Evolutionary conservation across 2,797 vertebrate species (phyloP).

Genomic region (Salmo trutta): DNA sequence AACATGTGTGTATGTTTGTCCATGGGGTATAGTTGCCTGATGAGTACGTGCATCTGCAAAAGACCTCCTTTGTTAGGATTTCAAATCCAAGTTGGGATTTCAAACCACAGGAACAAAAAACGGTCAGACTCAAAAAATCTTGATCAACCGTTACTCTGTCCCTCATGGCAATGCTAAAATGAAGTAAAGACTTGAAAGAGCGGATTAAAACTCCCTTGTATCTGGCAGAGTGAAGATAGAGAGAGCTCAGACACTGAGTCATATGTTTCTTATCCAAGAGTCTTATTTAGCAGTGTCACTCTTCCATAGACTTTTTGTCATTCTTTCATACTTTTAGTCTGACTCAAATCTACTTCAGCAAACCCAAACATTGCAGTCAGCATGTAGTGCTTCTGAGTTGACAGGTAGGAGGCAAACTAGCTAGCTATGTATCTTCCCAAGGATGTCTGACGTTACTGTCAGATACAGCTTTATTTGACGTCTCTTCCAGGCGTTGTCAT

Average conservation of each 20-base stretch:
- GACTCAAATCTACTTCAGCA: not conserved
- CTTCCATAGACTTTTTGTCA: not conserved
- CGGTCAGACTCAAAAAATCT: not conserved
- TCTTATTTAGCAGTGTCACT: slow-evolving; percentile 21
- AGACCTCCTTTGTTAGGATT: not conserved
- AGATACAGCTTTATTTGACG: not conserved
- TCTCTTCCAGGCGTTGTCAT: not conserved
- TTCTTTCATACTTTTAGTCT: not conserved
- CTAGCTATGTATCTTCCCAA: not conserved
- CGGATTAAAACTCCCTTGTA: slow-evolving; percentile 16
- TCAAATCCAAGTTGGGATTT: not conserved
- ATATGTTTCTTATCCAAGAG: slow-evolving; percentile 11
- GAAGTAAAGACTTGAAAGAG: slow-evolving; percentile 13
- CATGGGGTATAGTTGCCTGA: not conserved
- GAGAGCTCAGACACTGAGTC: slow-evolving; percentile 17
- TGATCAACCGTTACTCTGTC: slow-evolving; percentile 21
- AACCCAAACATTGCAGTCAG: not conserved
- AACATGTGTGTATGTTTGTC: not conserved
- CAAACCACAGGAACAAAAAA: not conserved
- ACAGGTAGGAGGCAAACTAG: not conserved
- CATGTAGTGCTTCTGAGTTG: slow-evolving; percentile 8
- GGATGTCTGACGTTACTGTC: not conserved
- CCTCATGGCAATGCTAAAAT: slow-evolving; percentile 10
- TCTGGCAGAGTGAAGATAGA: slow-evolving; percentile 4
- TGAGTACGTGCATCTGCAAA: not conserved